A percentile compares a stretch with the other conserved stretches of the same genome.
Evolutionary conservation across 30 jellyfish, hydroid and myxozoan species (phyloP).

Genomic region (Aurelia aurita): DNA sequence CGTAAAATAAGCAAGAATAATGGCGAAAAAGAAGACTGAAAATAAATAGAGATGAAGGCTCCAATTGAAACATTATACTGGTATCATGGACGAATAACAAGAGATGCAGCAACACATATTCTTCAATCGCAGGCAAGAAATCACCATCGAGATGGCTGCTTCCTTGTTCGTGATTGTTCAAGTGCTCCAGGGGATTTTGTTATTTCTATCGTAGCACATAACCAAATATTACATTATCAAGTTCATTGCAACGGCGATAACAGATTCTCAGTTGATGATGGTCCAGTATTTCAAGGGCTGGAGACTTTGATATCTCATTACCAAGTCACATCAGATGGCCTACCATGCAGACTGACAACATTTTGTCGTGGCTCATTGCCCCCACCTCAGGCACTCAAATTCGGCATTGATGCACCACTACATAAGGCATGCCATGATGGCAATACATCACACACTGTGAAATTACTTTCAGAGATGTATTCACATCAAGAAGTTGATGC

Average conservation of each 20-base stretch:
- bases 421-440: conserved; percentile 73
- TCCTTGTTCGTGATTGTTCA: conserved; percentile 90
- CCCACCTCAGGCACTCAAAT: conserved; percentile 78
- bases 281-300: conserved; percentile 91
- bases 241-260: conserved; percentile 84
- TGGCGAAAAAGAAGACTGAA: too few species aligned
- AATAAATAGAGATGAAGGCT: conserved; percentile 30
- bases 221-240: conserved; percentile 86
- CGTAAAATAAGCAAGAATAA: too few species aligned
- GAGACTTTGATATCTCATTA: conserved; percentile 81
- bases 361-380: conserved; percentile 80
- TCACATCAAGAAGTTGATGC: conserved; percentile 69
- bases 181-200: conserved; percentile 90
- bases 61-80: conserved; percentile 60
- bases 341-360: conserved; percentile 81
- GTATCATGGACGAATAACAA: conserved; percentile 90
- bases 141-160: conserved; percentile 72
- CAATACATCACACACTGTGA: conserved; percentile 40
- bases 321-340: conserved; percentile 81
- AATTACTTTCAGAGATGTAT: conserved; percentile 69
- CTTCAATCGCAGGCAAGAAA: conserved; percentile 61
- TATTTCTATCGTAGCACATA: conserved; percentile 61
- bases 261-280: conserved; percentile 85
- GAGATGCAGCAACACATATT: conserved; percentile 84
- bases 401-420: conserved; percentile 81